Base-by-base conservation (phyloP, 2,113 vertebrate genomes). In the Indicator indicator region DNA sequence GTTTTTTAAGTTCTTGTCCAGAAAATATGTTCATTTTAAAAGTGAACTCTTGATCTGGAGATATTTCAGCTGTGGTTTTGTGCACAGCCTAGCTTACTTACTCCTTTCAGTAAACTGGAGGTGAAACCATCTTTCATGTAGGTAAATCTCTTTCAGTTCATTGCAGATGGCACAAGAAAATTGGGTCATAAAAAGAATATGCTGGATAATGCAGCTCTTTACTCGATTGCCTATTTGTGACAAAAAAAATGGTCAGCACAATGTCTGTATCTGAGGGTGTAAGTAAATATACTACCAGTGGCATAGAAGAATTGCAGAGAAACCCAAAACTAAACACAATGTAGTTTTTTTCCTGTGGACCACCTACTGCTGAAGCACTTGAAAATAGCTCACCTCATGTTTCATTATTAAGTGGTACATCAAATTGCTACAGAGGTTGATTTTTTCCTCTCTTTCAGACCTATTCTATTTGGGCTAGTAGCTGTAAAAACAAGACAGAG, bases 401-500 rank as follows among this genome's bases (percentile, higher is more conserved):
- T 67, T 80, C 0, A 16, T 55, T 89, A 82, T 74, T n/a, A 65
- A 75, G 55, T 50, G 12, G 67, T 78, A 63, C 19, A 9, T 38
- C 3, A 50, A 78, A 42, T 33, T 91, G 13, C 62, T 90, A 17
- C 46, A 30, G 33, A 33, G 69, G 32, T 13, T 83, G 36, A 82
- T 73, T 50, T 48, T 48, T 75, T 68, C 76, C 6, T 96, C 12
- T 95, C 38, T 96, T 96, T 40, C 38, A 99, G 99, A 99, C 98
- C 4, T 99, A 99, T 80, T 99, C 99, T n/a, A 97, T 99, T 95
- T 99, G 99, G 99, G 99, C 99, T 59, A 99, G 99, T 97, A 99
- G 98, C 96, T 99, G 99, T 97, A 99, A 99, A 97, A 99, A 98
- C 97, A 99, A 99, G 97, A 98, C 98, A 0, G 98, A 99, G 81